Base-by-base conservation (phyloP, 2,888 invertebrate species). In the Crocallis elinguaria region DNA sequence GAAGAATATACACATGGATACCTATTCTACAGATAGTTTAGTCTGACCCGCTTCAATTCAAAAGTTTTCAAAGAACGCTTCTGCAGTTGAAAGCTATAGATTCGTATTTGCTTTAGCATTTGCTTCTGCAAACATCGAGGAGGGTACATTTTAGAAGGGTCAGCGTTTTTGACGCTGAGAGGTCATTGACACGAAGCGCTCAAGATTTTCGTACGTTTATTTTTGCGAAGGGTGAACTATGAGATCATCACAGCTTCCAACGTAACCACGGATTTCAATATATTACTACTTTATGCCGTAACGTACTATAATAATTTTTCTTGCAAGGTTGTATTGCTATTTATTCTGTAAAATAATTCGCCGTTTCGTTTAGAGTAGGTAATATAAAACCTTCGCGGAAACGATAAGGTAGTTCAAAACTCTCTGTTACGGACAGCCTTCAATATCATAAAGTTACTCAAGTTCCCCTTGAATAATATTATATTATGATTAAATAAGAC, bases 121-220 rank as follows among this genome's bases (percentile, higher is more conserved):
- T 51, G 39, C 39, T 55, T 44, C 37, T 58, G 48, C 49, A 49
- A 63, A 52, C 50, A 59, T 43, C 32, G 45, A 33, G 51, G 39
- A 52, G 58, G 61, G 64, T 58, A 56, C 33, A 60, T 44, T 46
- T 19, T 41, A 51, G 59, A 62, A 64, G 63, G 67, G 66, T 64
- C 63, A 66, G 60, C 57, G 54, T 58, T 64, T n/a, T 62, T 65
- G 61, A 66, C 63, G 67, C 66, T 64, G 57, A 54, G 62, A 61
- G 69, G 66, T 67, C 69, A 64, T 66, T 69, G 69, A 69, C 66
- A 64, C 43, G 50, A 38, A 57, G 55, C 50, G 45, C 44, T 50
- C 51, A 57, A 52, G 53, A 53, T 50, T 37, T 60, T 59, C 51
- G 55, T 35, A 51, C 19, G 33, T 25, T 36, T 23, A 30, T 13